Conservation (phyloP, 2,888 invertebrate genomes). For the Perizoma flavofasciatum region DNA sequence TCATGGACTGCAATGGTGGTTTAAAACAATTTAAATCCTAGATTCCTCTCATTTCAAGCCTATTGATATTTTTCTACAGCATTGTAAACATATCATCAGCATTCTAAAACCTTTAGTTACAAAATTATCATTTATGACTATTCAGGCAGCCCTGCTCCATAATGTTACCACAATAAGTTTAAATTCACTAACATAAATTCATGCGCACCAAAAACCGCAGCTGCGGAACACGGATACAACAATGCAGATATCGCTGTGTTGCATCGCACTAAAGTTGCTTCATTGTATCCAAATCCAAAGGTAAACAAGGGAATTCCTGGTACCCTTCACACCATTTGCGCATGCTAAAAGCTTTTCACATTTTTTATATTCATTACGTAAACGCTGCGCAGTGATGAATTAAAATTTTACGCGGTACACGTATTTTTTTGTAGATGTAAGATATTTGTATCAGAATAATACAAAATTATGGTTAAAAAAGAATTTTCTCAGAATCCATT, state of each 20-base stretch:
- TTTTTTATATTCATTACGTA: conserved; percentile 15
- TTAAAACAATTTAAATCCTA: too few species aligned
- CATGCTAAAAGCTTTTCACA: conserved; percentile 26
- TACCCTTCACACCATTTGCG: conserved; percentile 39
- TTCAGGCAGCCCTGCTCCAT: not conserved
- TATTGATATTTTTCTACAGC: too few species aligned
- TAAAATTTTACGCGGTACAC: conserved; percentile 7
- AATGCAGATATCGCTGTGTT: conserved; percentile 44
- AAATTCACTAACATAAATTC: too few species aligned
- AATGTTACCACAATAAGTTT: conserved; percentile 1
- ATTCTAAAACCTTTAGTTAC: too few species aligned
- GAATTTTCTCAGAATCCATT: too few species aligned
- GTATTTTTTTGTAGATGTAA: not conserved
- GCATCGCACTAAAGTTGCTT: conserved; percentile 45
- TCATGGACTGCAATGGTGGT: not conserved
- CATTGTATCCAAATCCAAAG: conserved; percentile 54
- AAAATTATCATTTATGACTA: too few species aligned
- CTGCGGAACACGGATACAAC: conserved; percentile 53
- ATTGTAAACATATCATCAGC: too few species aligned
- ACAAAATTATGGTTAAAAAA: too few species aligned
- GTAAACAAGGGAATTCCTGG: conserved; percentile 46
- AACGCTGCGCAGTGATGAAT: conserved; percentile 2
- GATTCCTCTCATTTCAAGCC: too few species aligned
- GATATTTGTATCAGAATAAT: not conserved
- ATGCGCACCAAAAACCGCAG: conserved; percentile 50